A percentile compares a stretch with the other conserved stretches of the same genome.
Evolutionary conservation across 2,888 invertebrate genomes (phyloP).

Genomic region (Tryphoninae sp.): DNA sequence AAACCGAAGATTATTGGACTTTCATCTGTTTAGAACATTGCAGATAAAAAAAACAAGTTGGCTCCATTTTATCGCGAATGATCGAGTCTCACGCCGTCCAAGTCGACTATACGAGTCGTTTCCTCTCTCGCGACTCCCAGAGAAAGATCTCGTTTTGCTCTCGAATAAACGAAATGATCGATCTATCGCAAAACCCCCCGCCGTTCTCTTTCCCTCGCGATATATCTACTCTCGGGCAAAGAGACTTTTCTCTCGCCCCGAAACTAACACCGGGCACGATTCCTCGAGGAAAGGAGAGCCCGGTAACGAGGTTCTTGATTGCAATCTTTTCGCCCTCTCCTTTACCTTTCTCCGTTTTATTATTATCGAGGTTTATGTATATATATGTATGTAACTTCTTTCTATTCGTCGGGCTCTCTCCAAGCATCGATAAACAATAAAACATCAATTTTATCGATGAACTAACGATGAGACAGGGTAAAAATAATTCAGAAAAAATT

Average conservation of each 20-base stretch:
- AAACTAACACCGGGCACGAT: slow-evolving; percentile 43
- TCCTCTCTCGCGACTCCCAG: slow-evolving; percentile 9
- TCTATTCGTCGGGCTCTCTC: background rate
- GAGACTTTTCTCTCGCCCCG: slow-evolving; percentile 43
- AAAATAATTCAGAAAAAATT: too few relatives aligned
- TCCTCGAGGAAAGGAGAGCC: slow-evolving; percentile 25
- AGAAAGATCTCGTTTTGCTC: slow-evolving; percentile 11
- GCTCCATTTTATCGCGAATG: slow-evolving; percentile 39
- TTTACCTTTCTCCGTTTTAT: slow-evolving; percentile 36
- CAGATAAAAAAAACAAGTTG: slow-evolving; percentile 68
- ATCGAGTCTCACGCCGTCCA: slow-evolving; percentile 61
- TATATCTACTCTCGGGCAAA: background rate
- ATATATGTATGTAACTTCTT: background rate
- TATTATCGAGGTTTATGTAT: background rate
- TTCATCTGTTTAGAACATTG: slow-evolving; percentile 71
- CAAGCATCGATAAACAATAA: too few relatives aligned
- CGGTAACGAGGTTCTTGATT: slow-evolving; percentile 52
- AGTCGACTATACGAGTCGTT: slow-evolving; percentile 16
- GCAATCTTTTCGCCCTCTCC: slow-evolving; percentile 45
- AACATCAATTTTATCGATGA: too few relatives aligned
- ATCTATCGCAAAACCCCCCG: slow-evolving; percentile 40
- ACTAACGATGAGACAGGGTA: too few relatives aligned
- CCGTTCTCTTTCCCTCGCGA: slow-evolving; percentile 32
- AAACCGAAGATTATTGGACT: slow-evolving; percentile 65
- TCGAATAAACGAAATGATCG: slow-evolving; percentile 57